phyloP scores from a whole-genome alignment of 2,797 vertebrate species.

The Alcedo quadribrachys region DNA sequence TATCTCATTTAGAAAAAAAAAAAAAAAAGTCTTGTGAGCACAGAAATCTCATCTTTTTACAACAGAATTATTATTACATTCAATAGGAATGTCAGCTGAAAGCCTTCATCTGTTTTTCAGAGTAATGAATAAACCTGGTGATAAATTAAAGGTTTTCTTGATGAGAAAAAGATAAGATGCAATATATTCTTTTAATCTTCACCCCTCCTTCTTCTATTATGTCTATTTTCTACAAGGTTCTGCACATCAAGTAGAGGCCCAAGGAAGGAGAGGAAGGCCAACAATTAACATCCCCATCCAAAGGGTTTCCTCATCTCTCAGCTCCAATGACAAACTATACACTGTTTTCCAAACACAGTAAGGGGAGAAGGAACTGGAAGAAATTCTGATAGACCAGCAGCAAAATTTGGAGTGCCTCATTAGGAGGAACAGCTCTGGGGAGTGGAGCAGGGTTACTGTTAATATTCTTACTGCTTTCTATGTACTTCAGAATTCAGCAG shows the following conservation, averaged over 20 bases:
- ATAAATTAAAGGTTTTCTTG: background rate
- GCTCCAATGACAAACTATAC: background rate
- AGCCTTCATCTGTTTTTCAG: background rate
- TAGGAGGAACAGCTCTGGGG: background rate
- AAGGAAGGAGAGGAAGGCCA: background rate
- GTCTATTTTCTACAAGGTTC: background rate
- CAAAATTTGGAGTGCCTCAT: background rate
- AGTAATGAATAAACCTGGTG: background rate
- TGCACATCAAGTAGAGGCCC: background rate
- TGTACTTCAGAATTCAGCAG: background rate
- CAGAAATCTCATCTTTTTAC: background rate
- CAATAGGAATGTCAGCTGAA: background rate
- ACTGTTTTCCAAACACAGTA: background rate
- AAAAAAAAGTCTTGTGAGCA: background rate
- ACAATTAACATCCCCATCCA: background rate
- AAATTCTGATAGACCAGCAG: background rate
- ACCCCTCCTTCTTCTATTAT: background rate
- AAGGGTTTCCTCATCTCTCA: background rate
- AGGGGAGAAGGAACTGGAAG: background rate
- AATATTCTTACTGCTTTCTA: background rate
- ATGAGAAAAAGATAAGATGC: background rate
- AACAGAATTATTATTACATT: background rate
- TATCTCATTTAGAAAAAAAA: background rate
- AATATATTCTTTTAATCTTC: background rate
- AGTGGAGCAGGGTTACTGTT: background rate